Base-by-base conservation (phyloP, 2,113 vertebrate genomes). In the Ellobius talpinus region DNA sequence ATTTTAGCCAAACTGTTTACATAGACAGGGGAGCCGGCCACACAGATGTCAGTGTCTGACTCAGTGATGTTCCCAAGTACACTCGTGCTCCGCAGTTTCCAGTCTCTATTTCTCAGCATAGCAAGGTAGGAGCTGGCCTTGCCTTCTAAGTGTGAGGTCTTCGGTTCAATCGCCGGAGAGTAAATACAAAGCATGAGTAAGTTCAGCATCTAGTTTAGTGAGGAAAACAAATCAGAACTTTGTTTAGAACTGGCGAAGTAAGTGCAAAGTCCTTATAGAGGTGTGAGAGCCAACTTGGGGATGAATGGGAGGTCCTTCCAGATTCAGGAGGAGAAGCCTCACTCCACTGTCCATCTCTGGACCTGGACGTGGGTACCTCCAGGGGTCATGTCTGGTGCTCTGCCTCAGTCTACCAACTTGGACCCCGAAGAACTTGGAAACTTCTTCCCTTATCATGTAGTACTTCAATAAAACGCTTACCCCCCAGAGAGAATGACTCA, bases 321-420 rank as follows among this genome's bases (percentile, higher is more conserved):
- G 26, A 36, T n/a, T 2, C 31, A n/a, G 21, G 17, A 1, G 5
- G 23, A 5, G 6, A 31, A 55, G 9, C 6, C 50, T 5, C 17
- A 7, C 10, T 36, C 10, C 31, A 10, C 7, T 1, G 6, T 17
- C 29, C 12, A n/a, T 24, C 36, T 47, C 47, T 47, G 24, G 66
- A n/a, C 16, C 23, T 17, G 19, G 55, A 72, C 70, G 33, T 7
- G 16, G 55, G 5, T 31, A 21, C 2, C 0, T 4, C 55, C 10
- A 47, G 14, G 26, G 5, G 2, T 36, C 6, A 31, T 36, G 3
- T 13, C 58, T 1, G 4, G 39, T 6, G 0, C 3, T 66, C 42
- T 50, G 50, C 8, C 65, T 52, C 50, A 6, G 63, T 36, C 42
- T n/a, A 31, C 36, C 6, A 0, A 29, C 29, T 8, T 55, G 23